Evolutionary conservation across 2,113 vertebrate genomes (phyloP).

Genomic region (Marcusenius ussheri): DNA sequence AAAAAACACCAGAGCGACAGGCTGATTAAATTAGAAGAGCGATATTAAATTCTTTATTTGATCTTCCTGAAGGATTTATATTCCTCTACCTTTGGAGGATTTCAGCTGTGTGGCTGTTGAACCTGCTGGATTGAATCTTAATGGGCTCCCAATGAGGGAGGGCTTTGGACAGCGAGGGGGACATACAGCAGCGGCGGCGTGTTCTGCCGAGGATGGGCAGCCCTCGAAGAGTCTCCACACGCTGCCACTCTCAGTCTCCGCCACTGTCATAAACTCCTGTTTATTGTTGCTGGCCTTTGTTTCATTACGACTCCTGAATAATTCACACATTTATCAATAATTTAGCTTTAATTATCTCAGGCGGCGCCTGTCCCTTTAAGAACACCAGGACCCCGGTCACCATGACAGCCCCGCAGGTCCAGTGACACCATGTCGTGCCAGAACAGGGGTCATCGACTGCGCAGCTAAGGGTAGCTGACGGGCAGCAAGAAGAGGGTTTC

Average conservation of each 20-base stretch:
- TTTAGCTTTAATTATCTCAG: constrained; percentile 57
- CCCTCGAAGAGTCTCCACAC: not conserved
- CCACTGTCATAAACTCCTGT: constrained; percentile 39
- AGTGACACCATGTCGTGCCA: not conserved
- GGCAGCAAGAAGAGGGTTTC: not conserved
- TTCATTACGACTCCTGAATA: constrained; percentile 54
- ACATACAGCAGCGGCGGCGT: not conserved
- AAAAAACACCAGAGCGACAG: not conserved
- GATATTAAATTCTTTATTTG: constrained; percentile 54
- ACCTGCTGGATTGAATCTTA: not conserved
- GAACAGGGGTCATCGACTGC: not conserved
- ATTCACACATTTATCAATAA: constrained; percentile 55
- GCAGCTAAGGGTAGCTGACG: not conserved
- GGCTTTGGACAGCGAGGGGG: not conserved
- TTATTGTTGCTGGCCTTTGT: constrained; percentile 50
- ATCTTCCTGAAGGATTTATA: constrained; percentile 46
- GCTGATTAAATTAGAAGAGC: constrained; percentile 57
- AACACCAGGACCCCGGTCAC: not conserved
- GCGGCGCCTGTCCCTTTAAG: not conserved
- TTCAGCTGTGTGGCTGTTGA: not conserved
- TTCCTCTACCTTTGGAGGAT: not conserved
- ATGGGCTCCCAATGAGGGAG: not conserved
- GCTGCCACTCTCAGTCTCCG: not conserved
- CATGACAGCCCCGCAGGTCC: not conserved
- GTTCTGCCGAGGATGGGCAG: not conserved